Conservation (phyloP, 2,113 vertebrate species). For the Fulica atra region DNA sequence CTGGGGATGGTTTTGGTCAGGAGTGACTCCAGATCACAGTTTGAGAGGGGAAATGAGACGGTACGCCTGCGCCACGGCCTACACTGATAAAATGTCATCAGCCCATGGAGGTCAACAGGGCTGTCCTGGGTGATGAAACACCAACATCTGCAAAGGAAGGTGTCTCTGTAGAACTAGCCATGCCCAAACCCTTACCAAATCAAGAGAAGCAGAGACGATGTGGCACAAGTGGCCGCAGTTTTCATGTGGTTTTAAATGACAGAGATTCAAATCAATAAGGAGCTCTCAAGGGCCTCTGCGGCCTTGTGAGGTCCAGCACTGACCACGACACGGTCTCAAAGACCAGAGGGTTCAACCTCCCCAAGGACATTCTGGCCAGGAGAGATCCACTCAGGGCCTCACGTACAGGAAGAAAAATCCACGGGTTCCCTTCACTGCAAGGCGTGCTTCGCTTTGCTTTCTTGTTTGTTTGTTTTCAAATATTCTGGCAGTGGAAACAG, state of each 20-base stretch:
- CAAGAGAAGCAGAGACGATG: neutral
- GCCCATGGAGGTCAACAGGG: neutral
- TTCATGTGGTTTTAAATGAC: neutral
- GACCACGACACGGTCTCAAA: rapidly evolving
- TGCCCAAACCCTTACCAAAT: neutral
- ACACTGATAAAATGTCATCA: neutral
- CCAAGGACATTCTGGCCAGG: rapidly evolving
- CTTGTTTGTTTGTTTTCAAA: slow-evolving; percentile 65
- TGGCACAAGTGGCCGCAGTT: neutral
- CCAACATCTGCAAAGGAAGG: neutral
- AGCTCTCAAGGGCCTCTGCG: neutral
- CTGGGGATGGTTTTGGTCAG: neutral
- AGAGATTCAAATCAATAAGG: neutral
- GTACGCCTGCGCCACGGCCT: rapidly evolving
- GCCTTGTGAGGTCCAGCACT: neutral
- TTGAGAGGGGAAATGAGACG: neutral
- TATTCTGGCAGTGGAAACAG: slow-evolving; percentile 57
- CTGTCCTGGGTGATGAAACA: neutral
- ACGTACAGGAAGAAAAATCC: neutral
- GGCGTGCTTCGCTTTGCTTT: slow-evolving; percentile 2
- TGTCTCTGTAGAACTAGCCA: rapidly evolving
- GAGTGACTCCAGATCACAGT: neutral
- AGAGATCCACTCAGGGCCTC: neutral
- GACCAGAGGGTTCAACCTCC: neutral
- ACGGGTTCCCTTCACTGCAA: slow-evolving; percentile 17